These are phyloP conservation scores for Engraulis encrasicolus DNA, from an alignment of 2,113 vertebrate species.

Conservation along the genomic window DNA sequence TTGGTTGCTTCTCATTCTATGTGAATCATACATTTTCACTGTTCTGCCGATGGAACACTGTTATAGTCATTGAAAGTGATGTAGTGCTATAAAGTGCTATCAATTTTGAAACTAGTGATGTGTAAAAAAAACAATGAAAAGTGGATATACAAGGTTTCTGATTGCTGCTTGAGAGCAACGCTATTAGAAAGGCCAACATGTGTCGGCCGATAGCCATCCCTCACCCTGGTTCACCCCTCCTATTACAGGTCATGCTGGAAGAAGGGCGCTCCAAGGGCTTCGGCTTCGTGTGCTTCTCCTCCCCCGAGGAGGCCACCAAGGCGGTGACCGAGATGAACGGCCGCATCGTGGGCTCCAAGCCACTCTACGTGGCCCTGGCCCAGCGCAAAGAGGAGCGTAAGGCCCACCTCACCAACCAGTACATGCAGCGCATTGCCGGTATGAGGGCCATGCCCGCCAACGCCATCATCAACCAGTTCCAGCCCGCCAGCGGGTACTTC, in stretches of 20 bases:
- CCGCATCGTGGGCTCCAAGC: slow-evolving; percentile 96
- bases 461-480: slow-evolving; percentile 98
- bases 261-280: slow-evolving; percentile 98
- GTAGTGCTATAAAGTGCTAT: too few species aligned
- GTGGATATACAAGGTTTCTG: too few species aligned
- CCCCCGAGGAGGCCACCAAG: slow-evolving; percentile 97
- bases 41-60: too few species aligned
- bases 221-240: slow-evolving; percentile 29
- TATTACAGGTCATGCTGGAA: slow-evolving; percentile 97
- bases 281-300: slow-evolving; percentile 98
- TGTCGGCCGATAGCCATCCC: background rate
- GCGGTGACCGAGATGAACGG: slow-evolving; percentile 99
- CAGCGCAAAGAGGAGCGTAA: slow-evolving; percentile 98
- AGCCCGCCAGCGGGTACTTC: slow-evolving; percentile 95
- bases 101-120: too few species aligned
- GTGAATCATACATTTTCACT: too few species aligned
- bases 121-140: too few species aligned
- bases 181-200: too few species aligned
- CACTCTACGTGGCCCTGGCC: slow-evolving; percentile 92
- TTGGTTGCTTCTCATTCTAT: background rate
- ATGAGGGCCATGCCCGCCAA: slow-evolving; percentile 97
- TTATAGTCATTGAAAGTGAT: too few species aligned
- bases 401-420: slow-evolving; percentile 97
- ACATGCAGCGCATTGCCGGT: slow-evolving; percentile 98
- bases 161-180: too few species aligned